These are phyloP conservation scores for Galagoides demidoff DNA, from an alignment of 2,797 vertebrate genomes.

Conservation along the genomic window DNA sequence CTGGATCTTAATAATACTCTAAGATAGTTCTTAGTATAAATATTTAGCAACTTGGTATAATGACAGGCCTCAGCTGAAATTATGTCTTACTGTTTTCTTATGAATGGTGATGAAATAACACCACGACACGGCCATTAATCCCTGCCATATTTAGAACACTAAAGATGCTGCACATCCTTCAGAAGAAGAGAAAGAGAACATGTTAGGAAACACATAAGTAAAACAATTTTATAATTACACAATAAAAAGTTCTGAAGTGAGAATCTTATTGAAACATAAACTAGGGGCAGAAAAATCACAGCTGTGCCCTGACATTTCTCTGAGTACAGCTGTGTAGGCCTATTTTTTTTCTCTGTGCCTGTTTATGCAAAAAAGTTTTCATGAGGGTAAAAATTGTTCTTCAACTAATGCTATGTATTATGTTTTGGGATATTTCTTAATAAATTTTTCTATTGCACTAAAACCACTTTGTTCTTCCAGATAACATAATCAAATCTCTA, in stretches of 20 bases:
- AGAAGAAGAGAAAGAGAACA: not conserved
- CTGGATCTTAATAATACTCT: not conserved
- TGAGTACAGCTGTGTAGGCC: not conserved
- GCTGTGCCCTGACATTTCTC: not conserved
- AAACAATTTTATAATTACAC: not conserved
- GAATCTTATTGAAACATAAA: not conserved
- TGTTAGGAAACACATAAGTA: accelerated
- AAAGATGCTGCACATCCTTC: not conserved
- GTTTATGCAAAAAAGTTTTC: not conserved
- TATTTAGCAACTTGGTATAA: not conserved
- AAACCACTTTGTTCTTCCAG: not conserved
- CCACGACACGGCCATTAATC: not conserved
- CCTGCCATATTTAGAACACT: not conserved
- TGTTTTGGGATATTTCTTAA: not conserved
- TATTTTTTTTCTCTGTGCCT: not conserved
- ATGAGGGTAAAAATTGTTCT: not conserved
- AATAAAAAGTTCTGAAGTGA: not conserved
- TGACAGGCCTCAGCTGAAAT: not conserved
- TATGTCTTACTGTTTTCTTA: not conserved
- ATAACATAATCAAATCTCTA: not conserved
- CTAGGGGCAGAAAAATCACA: not conserved
- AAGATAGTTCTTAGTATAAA: conserved; percentile 1
- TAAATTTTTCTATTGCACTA: not conserved
- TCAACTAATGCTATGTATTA: not conserved
- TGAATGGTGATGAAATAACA: not conserved